A percentile compares a stretch with the other conserved stretches of the same genome.
Conservation (phyloP, 1,140 invertebrate species). For the Coboldia fuscipes region DNA sequence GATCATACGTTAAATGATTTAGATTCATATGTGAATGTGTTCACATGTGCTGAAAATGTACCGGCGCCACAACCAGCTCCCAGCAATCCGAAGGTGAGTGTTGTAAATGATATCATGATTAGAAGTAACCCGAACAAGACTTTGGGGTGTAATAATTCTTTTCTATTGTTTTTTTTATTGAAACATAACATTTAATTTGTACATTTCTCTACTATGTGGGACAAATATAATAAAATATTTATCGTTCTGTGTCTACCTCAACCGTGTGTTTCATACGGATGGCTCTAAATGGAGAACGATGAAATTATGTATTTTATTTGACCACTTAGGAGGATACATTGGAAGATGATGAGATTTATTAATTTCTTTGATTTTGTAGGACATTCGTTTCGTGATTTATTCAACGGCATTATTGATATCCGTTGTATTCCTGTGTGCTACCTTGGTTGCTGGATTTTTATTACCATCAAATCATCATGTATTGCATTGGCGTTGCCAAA, state of each 20-base stretch:
- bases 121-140: too few relatives aligned
- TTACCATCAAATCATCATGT: conserved; percentile 60
- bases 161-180: conserved; percentile 4
- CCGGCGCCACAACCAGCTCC: conserved; percentile 16
- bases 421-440: conserved; percentile 52
- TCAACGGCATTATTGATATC: conserved; percentile 52
- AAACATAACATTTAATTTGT: neutral
- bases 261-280: conserved; percentile 9
- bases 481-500: conserved; percentile 65
- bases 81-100: neutral
- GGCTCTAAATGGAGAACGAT: too few relatives aligned
- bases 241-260: conserved; percentile 3
- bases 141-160: neutral
- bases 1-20: conserved; percentile 11
- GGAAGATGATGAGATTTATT: conserved; percentile 23
- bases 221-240: too few relatives aligned
- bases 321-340: conserved; percentile 20
- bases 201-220: conserved; percentile 1
- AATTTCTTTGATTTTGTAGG: conserved; percentile 15
- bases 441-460: conserved; percentile 47
- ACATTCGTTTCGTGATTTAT: conserved; percentile 41
- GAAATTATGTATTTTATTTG: conserved; percentile 17
- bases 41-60: conserved; percentile 34
- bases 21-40: conserved; percentile 23
- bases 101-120: too few relatives aligned